A percentile compares a stretch with the other conserved stretches of the same genome.
Evolutionary conservation across 1,140 invertebrate genomes (phyloP).

Genomic region (Zaprionus vittiger): DNA sequence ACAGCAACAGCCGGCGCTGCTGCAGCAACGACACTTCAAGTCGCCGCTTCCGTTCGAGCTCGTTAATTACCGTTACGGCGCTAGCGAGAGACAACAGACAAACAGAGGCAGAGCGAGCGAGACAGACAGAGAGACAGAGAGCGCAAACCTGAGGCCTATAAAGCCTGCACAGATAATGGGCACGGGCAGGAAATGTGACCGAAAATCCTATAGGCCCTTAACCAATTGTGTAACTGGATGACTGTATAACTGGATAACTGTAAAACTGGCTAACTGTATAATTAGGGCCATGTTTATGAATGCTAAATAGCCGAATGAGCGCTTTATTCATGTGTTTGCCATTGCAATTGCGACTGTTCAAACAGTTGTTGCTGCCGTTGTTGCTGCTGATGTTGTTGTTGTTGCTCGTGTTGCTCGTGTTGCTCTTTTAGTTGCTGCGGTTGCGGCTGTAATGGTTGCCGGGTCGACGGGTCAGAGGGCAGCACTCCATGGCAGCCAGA

Average conservation of each 20-base stretch:
- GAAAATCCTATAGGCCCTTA: slow-evolving; percentile 58
- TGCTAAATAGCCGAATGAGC: slow-evolving; percentile 71
- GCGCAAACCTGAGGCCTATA: not conserved
- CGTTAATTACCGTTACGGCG: slow-evolving; percentile 74
- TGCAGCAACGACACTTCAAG: slow-evolving; percentile 58
- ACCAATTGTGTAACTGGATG: slow-evolving; percentile 19
- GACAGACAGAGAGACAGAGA: not conserved
- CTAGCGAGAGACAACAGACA: not conserved
- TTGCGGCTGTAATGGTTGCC: slow-evolving; percentile 42
- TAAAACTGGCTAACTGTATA: slow-evolving; percentile 76
- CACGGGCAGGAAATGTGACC: slow-evolving; percentile 66
- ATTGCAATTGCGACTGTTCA: slow-evolving; percentile 44
- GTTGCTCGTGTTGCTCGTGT: slow-evolving; percentile 7
- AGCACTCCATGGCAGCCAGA: not conserved
- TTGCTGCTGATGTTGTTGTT: slow-evolving; percentile 15
- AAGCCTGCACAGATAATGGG: slow-evolving; percentile 49
- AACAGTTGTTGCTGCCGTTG: not conserved
- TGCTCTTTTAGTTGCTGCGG: slow-evolving; percentile 25
- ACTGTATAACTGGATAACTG: slow-evolving; percentile 29
- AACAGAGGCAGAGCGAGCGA: not conserved
- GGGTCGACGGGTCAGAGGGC: not conserved
- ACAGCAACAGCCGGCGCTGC: slow-evolving; percentile 29
- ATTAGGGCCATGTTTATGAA: slow-evolving; percentile 78
- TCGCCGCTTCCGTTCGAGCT: slow-evolving; percentile 79
- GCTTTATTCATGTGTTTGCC: slow-evolving; percentile 55